Percentiles rank a stretch among this genome's conserved stretches.
These are phyloP conservation scores for Mythimna pallens DNA, from an alignment of 2,888 invertebrate genomes.

Conservation along the genomic window DNA sequence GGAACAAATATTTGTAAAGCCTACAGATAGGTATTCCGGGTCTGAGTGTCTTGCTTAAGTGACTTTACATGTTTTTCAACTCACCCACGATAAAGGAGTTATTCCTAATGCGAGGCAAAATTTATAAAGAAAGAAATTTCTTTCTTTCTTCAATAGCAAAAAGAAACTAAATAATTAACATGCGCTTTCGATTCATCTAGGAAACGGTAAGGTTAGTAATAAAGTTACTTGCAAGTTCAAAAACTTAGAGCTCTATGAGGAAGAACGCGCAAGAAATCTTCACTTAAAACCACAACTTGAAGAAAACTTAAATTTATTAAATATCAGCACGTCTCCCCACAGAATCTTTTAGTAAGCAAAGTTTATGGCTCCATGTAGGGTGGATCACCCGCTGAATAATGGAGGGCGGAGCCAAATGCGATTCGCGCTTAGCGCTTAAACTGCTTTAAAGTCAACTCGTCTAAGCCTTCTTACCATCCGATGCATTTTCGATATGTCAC, in stretches of 20 bases:
- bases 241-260: background rate
- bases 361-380: conserved; percentile 60
- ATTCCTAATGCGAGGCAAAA: no score
- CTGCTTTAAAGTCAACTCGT: conserved; percentile 83
- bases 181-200: no score
- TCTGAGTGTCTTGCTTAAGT: no score
- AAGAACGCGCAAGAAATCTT: conserved; percentile 32
- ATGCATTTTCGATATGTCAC: conserved; percentile 84
- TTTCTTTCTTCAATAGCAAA: no score
- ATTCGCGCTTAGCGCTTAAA: conserved; percentile 78
- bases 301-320: conserved; percentile 59
- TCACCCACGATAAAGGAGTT: no score
- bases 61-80: no score
- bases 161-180: no score
- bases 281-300: conserved; percentile 60
- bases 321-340: conserved; percentile 50
- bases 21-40: no score
- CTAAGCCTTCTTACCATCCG: conserved; percentile 81
- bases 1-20: no score
- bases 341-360: conserved; percentile 57
- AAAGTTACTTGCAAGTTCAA: background rate
- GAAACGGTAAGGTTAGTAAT: no score
- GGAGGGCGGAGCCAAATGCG: conserved; percentile 73
- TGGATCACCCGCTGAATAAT: conserved; percentile 72
- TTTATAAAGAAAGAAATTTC: no score